Base-by-base conservation (phyloP, 2,888 invertebrate species). In the Lycophotia porphyrea region DNA sequence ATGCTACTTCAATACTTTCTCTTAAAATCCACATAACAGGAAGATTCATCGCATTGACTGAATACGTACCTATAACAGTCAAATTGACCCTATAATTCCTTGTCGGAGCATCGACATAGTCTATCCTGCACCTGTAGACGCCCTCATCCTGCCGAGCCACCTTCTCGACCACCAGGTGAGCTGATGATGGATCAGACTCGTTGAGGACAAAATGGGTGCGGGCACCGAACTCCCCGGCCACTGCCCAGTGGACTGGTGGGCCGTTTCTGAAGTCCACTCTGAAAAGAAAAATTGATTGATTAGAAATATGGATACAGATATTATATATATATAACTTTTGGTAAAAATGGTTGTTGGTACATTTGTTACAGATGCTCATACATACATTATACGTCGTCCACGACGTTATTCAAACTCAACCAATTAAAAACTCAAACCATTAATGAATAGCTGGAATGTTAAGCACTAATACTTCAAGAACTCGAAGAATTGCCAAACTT, bases 101-200 rank as follows among this genome's bases (percentile, higher is more conserved):
- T 0, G 99, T 99, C 0, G 99, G 99, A 0, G 98, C 98, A 93
- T 98, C 98, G 80, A 98, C 97, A 92, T 98, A 99, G 96, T 99
- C 99, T 85, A 99, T 98, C 87, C 99, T 97, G 93, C 99, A 99
- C 76, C 99, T 97, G 93, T 98, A 99, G 60, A 98, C 95, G 5
- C 99, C 99, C 88, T 98, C 98, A 89, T 99, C 99, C 42, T 97
- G 97, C 63, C 97, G 93, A 75, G 97, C 97, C 77, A 98, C 98
- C 89, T 97, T 97, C 90, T 97, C 97, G 86, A 98, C 97, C 85
- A 97, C 97, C 64, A 98, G 96, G 86, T 98, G 97, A 13, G 98
- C 98, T 89, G 97, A 97, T 88, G 98, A 97, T 27, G 97, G 97
- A 88, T 97, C 97, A 27, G 97, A 97, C 88, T 97, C 97, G 90